A percentile compares a stretch with the other conserved stretches of the same genome.
phyloP scores from a whole-genome alignment of 2,888 invertebrate genomes.

The Mesodorylaimus sp. region DNA sequence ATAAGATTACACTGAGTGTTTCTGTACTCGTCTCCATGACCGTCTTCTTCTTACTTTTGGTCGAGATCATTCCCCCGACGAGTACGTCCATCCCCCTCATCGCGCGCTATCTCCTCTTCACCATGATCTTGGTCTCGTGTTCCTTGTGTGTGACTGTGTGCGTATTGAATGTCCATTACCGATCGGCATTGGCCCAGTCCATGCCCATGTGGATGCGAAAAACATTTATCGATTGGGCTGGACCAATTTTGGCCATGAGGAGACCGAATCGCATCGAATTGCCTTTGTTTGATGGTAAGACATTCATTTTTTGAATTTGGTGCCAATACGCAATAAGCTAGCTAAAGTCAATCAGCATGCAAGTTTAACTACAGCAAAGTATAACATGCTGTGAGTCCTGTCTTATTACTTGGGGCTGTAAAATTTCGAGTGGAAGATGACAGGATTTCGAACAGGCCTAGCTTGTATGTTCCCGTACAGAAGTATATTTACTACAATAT shows the following conservation, averaged over 20 bases:
- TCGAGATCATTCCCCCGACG: conserved; percentile 83
- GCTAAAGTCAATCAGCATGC: no score
- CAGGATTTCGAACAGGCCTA: no score
- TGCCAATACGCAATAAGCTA: no score
- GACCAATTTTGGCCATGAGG: no score
- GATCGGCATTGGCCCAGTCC: conserved; percentile 60
- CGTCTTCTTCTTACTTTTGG: conserved; percentile 92
- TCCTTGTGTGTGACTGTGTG: conserved; percentile 33
- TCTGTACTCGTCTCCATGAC: conserved; percentile 94
- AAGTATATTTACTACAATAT: no score
- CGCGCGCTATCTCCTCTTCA: conserved; percentile 77
- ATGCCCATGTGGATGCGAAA: conserved; percentile 76
- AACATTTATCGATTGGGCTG: conserved; percentile 72
- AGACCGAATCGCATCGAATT: no score
- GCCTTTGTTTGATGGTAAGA: no score
- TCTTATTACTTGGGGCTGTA: no score
- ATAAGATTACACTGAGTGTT: conserved; percentile 95
- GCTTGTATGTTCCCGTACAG: no score
- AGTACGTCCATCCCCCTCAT: conserved; percentile 51
- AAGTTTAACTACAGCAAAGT: conserved; percentile 11
- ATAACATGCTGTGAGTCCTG: no score
- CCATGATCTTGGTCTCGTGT: conserved; percentile 82
- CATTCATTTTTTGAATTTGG: no score
- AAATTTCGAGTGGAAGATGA: no score
- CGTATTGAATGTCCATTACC: conserved; percentile 65